These are phyloP conservation scores for Eretmodus cyanostictus DNA, from an alignment of 2,113 vertebrate species.

Conservation along the genomic window DNA sequence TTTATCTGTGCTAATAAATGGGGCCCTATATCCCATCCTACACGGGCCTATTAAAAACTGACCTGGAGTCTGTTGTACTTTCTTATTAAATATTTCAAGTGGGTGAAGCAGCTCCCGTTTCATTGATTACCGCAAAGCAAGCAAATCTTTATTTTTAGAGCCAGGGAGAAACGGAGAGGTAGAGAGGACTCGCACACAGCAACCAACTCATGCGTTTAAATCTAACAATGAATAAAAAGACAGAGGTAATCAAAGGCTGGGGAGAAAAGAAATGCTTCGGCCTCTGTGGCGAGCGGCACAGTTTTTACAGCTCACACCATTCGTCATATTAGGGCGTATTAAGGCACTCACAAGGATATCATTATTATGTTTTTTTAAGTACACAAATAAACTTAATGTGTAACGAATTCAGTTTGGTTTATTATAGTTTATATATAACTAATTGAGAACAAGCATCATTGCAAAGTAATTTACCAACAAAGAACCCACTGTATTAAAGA, in stretches of 20 bases:
- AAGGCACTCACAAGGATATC: too few relatives aligned
- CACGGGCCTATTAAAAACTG: background rate
- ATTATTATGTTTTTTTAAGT: background rate
- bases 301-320: background rate
- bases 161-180: background rate
- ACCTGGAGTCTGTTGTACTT: background rate
- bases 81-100: conserved; percentile 12
- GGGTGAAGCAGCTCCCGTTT: background rate
- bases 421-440: background rate
- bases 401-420: background rate
- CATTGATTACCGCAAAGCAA: background rate
- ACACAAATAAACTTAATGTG: background rate
- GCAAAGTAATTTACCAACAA: background rate
- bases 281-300: background rate
- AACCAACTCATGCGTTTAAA: background rate
- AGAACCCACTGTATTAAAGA: background rate
- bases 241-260: background rate
- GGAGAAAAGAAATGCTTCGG: background rate
- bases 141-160: background rate
- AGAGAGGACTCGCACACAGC: background rate
- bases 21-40: background rate
- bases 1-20: conserved; percentile 45
- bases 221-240: background rate
- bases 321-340: background rate
- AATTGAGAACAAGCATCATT: background rate